Percentiles rank a stretch among this genome's conserved stretches.
phyloP scores from a whole-genome alignment of 2,113 vertebrate genomes.

The Naja naja region DNA sequence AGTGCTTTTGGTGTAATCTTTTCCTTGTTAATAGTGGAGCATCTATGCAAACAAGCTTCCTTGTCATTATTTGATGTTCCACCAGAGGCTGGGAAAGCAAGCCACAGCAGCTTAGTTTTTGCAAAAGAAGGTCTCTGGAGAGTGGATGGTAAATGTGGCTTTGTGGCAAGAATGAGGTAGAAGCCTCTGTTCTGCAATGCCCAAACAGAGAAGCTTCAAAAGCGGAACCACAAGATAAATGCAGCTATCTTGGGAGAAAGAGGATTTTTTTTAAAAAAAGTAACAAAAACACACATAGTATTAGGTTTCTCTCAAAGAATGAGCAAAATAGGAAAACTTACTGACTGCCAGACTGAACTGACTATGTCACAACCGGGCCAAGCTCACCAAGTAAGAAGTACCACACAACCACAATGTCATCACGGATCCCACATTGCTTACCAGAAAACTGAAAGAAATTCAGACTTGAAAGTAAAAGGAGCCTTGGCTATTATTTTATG shows the following conservation, averaged over 20 bases:
- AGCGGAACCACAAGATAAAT: slow-evolving; percentile 62
- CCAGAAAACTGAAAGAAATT: slow-evolving; percentile 45
- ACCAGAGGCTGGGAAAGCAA: slow-evolving; percentile 41
- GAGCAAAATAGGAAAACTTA: slow-evolving; percentile 57
- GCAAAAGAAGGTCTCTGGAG: slow-evolving; percentile 48
- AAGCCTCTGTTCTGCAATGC: slow-evolving; percentile 43
- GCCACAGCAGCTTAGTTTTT: slow-evolving; percentile 46
- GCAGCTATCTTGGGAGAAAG: slow-evolving; percentile 57
- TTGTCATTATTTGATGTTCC: slow-evolving; percentile 41
- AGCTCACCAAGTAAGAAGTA: slow-evolving; percentile 38
- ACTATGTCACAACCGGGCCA: slow-evolving; percentile 26
- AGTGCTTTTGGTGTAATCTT: slow-evolving; percentile 45
- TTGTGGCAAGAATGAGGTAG: slow-evolving; percentile 59
- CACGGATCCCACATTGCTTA: slow-evolving; percentile 41
- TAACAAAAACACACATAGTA: slow-evolving; percentile 48
- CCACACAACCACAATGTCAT: slow-evolving; percentile 51
- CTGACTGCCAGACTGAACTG: slow-evolving; percentile 52
- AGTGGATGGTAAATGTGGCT: slow-evolving; percentile 41
- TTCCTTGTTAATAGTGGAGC: slow-evolving; percentile 9
- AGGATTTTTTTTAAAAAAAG: slow-evolving; percentile 4
- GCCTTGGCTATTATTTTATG: background rate
- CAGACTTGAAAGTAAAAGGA: slow-evolving; percentile 43
- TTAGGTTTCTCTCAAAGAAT: slow-evolving; percentile 49
- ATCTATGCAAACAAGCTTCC: slow-evolving; percentile 43
- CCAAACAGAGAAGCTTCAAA: slow-evolving; percentile 56